Conservation (phyloP, 2,888 invertebrate species). For the Andrena chrysosceles region DNA sequence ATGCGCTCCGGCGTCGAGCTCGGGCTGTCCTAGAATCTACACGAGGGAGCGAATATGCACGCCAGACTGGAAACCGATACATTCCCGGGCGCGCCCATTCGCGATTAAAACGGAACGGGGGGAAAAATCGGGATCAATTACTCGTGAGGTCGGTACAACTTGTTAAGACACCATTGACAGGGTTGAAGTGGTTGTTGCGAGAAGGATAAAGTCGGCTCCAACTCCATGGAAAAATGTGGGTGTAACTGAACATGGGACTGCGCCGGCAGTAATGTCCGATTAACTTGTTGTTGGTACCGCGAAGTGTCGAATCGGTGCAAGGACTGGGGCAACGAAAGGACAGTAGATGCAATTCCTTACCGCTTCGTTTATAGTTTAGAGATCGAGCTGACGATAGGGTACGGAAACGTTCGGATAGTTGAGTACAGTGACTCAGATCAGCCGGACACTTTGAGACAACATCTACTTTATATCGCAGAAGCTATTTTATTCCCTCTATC, state of each 20-base stretch:
- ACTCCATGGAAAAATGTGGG: background rate
- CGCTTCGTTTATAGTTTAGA: background rate
- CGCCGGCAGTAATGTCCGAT: background rate
- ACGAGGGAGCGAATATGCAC: constrained; percentile 16
- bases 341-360: background rate
- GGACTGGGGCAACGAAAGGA: background rate
- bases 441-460: background rate
- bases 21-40: constrained; percentile 21
- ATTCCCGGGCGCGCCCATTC: constrained; percentile 45
- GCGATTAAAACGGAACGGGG: background rate
- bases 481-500: background rate
- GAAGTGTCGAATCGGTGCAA: too few relatives aligned
- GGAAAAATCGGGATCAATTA: constrained; percentile 47
- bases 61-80: constrained; percentile 34
- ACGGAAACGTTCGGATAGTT: background rate
- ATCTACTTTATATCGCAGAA: background rate
- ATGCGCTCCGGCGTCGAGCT: constrained; percentile 16
- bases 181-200: constrained; percentile 24
- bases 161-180: constrained; percentile 44
- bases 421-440: background rate
- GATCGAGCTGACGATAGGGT: background rate
- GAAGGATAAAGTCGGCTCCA: constrained; percentile 3
- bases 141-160: constrained; percentile 20
- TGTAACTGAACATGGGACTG: constrained; percentile 12
- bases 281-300: too few relatives aligned